Evolutionary conservation across 2,113 vertebrate genomes (phyloP).

Genomic region (Tetrax tetrax): DNA sequence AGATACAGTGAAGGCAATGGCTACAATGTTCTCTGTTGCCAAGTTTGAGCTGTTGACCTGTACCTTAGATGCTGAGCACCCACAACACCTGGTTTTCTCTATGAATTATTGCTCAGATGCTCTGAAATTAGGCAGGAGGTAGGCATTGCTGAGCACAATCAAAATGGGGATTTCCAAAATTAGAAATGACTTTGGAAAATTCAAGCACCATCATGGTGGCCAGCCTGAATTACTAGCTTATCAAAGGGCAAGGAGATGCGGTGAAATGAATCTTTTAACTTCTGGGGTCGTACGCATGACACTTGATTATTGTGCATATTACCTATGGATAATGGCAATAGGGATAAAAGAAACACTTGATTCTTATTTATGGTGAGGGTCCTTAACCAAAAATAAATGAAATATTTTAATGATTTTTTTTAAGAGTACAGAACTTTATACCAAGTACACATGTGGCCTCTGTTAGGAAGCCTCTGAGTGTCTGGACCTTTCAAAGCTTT

Average conservation of each 20-base stretch:
- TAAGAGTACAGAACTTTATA: neutral
- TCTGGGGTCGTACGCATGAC: neutral
- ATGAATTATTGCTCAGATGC: neutral
- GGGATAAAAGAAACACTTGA: neutral
- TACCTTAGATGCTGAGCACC: neutral
- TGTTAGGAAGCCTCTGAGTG: neutral
- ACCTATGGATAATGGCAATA: rapidly evolving
- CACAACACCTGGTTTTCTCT: neutral
- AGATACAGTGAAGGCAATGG: neutral
- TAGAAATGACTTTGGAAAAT: neutral
- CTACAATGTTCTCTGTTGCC: rapidly evolving
- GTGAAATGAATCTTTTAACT: neutral
- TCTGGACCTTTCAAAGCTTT: neutral
- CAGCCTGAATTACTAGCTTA: neutral
- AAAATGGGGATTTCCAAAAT: neutral
- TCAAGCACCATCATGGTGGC: neutral
- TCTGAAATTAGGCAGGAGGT: neutral
- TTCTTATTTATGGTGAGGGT: neutral
- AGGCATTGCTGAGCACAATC: neutral
- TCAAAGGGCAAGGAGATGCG: neutral
- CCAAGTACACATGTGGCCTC: neutral
- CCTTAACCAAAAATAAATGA: neutral
- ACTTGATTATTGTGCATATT: neutral
- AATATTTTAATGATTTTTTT: neutral
- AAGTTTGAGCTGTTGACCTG: neutral